Conservation (phyloP, 2,888 invertebrate genomes). For the Lissocephala sabroskyi region DNA sequence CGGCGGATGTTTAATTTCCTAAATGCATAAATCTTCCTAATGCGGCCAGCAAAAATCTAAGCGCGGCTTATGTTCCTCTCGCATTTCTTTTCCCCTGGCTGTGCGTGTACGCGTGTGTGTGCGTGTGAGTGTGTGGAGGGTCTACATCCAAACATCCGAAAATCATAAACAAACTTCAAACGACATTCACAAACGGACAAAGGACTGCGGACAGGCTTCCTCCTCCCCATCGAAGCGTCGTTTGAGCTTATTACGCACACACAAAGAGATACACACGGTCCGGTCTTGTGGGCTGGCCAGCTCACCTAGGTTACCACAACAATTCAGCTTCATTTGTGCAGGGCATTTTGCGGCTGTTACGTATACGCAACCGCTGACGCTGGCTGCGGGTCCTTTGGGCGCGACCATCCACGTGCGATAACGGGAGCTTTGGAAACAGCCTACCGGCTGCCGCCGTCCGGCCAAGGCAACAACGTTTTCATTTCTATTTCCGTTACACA, state of each 20-base stretch:
- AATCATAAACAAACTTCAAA: slow-evolving; percentile 69
- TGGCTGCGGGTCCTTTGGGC: too few relatives aligned
- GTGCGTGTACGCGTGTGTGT: not conserved
- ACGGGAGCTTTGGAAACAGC: slow-evolving; percentile 22
- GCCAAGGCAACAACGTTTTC: too few relatives aligned
- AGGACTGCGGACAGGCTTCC: slow-evolving; percentile 2
- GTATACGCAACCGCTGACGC: slow-evolving; percentile 30
- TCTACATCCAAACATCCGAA: slow-evolving; percentile 55
- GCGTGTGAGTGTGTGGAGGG: slow-evolving; percentile 8
- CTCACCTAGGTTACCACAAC: slow-evolving; percentile 35
- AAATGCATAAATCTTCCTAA: slow-evolving; percentile 69
- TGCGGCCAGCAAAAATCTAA: slow-evolving; percentile 57
- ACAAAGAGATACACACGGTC: slow-evolving; percentile 7
- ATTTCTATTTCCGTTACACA: slow-evolving; percentile 51
- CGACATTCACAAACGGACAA: slow-evolving; percentile 42
- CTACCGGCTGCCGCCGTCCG: slow-evolving; percentile 26
- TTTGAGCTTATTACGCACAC: slow-evolving; percentile 52
- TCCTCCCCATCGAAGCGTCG: too few relatives aligned
- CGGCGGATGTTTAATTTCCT: slow-evolving; percentile 70
- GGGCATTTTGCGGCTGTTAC: slow-evolving; percentile 43
- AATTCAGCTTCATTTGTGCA: slow-evolving; percentile 56
- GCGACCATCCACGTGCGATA: slow-evolving; percentile 17
- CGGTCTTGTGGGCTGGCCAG: too few relatives aligned
- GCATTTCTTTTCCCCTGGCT: not conserved
- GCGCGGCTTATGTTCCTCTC: slow-evolving; percentile 35